Base-by-base conservation (phyloP, 2,797 vertebrate species). In the Megaceryle alcyon region DNA sequence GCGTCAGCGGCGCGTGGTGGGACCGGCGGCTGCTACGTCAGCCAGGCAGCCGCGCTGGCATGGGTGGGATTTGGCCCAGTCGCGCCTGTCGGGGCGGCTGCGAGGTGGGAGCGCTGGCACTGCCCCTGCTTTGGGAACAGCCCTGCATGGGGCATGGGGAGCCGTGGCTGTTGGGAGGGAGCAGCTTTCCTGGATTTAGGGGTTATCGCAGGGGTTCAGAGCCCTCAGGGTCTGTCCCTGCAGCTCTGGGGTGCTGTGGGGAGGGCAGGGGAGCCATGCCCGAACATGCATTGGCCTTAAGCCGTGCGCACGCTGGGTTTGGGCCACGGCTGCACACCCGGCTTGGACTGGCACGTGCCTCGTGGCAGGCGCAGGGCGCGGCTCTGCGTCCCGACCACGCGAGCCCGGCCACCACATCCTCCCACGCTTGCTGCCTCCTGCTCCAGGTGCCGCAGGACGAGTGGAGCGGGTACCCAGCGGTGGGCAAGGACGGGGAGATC, bases 361-460 rank as follows among this genome's bases (percentile, higher is more conserved):
- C 2, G 14, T 4, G 60, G 37, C 39, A 1, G n/a, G 49, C 8
- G 4, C 0, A 0, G 11, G 60, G 49, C 77, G 56, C 0, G 0
- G 63, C 44, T 70, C 46, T 6, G 31, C 6, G 7, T 59, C 43
- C 56, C 8, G 1, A 15, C 51, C 3, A 4, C 0, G 14, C 37
- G 68, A 73, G 5, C 12, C 8, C 0, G 1, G 23, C 66, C 84
- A 13, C 35, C 0, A 2, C 1, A 0, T 48, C 49, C 37, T 48
- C n/a, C 61, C 76, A 66, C 0, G 0, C 68, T 72, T 35, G 12
- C 54, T 26, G 23, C 49, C 79, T 72, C 86, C 79, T 3, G 29
- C 72, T 60, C 10, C 97, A 99, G 99, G 99, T 99, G 96, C 99
- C 99, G 0, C 98, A 99, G 71, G 99, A 99, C 49, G 99, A 99